Conservation (phyloP, 92 coral and sea anemone genomes). For the Pocillopora meandrina region DNA sequence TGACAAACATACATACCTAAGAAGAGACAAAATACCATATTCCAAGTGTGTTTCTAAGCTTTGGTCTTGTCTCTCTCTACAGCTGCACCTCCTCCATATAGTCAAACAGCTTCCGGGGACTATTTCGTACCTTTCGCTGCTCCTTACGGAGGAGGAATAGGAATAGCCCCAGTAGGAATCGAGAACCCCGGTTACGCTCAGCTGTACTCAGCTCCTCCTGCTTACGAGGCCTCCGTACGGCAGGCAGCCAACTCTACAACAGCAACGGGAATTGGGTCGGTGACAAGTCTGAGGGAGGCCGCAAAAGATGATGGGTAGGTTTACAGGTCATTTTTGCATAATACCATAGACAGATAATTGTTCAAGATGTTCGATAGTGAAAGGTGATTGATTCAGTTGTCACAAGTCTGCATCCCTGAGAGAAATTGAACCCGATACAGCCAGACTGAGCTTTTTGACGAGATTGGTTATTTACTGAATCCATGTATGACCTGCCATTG, state of each 20-base stretch:
- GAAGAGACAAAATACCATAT: no score
- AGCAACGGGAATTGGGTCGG: constrained; percentile 80
- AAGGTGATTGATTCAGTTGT: no score
- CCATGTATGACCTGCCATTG: no score
- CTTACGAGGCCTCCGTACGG: constrained; percentile 49
- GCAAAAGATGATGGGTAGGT: constrained; percentile 55
- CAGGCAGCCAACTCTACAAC: constrained; percentile 37
- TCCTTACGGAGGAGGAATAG: constrained; percentile 33
- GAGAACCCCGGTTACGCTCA: constrained; percentile 47
- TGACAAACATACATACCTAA: no score
- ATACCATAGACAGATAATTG: neutral
- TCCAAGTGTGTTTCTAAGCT: no score
- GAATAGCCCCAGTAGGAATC: constrained; percentile 23
- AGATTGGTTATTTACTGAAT: no score
- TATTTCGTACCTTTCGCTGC: constrained; percentile 53
- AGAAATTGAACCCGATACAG: no score
- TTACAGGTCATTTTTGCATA: neutral
- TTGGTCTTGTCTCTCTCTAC: neutral
- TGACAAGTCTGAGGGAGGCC: constrained; percentile 70
- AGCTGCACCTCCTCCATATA: constrained; percentile 85
- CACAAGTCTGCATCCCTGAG: no score
- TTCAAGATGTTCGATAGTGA: no score
- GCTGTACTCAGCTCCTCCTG: constrained; percentile 75
- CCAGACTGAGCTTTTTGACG: no score
- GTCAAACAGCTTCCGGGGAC: constrained; percentile 35